These are phyloP conservation scores for Coregonus suidteri DNA, from an alignment of 2,797 vertebrate genomes.

Conservation along the genomic window DNA sequence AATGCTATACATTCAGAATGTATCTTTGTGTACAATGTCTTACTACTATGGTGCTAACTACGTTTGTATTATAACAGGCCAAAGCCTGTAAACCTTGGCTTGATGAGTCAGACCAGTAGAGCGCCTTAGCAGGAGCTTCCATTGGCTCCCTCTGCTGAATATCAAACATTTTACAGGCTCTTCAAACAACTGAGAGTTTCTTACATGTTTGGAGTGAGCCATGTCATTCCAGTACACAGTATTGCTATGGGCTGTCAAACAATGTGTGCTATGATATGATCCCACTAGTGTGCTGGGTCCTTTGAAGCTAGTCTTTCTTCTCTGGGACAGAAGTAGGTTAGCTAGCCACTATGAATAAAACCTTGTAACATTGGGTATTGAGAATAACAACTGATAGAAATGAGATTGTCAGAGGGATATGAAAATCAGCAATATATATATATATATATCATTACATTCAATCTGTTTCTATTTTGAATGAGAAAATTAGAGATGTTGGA, in stretches of 20 bases:
- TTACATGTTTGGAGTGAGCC: slow-evolving; percentile 22
- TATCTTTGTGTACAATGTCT: not conserved
- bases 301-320: not conserved
- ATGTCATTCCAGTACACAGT: slow-evolving; percentile 17
- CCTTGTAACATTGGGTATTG: not conserved
- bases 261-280: slow-evolving; percentile 10
- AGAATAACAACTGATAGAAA: not conserved
- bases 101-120: not conserved
- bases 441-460: no score
- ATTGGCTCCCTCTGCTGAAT: slow-evolving; percentile 45
- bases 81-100: not conserved
- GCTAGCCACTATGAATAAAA: not conserved
- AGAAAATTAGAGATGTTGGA: slow-evolving; percentile 41
- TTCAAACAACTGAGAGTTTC: slow-evolving; percentile 29
- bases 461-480: slow-evolving; percentile 39
- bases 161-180: slow-evolving; percentile 39
- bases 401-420: not conserved
- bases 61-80: not conserved
- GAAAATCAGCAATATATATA: not conserved
- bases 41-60: not conserved
- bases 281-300: not conserved
- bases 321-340: not conserved
- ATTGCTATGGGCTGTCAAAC: slow-evolving; percentile 37
- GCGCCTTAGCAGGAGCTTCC: slow-evolving; percentile 28
- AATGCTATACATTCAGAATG: not conserved